phyloP scores from a whole-genome alignment of 2,113 vertebrate genomes.

The Grammomys dolichurus region DNA sequence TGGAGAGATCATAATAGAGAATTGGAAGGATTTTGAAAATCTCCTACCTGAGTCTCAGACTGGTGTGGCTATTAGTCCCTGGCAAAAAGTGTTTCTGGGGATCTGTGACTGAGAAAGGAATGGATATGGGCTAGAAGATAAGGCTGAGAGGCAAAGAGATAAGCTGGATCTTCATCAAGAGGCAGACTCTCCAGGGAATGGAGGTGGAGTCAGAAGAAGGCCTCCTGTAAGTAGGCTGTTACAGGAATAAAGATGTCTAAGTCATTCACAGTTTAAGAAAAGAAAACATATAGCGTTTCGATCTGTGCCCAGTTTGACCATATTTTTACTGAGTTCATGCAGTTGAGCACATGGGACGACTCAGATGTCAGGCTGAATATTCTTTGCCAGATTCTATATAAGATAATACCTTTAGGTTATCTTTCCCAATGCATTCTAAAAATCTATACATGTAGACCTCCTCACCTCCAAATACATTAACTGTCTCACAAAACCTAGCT shows the following conservation, averaged over 20 bases:
- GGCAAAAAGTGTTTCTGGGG: not conserved
- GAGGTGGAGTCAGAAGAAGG: not conserved
- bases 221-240: not conserved
- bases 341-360: not conserved
- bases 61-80: too few species aligned
- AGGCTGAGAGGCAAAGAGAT: not conserved
- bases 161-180: not conserved
- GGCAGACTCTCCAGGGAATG: not conserved
- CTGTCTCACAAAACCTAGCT: not conserved
- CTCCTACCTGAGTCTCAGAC: not conserved
- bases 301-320: slow-evolving; percentile 9
- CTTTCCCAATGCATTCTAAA: slow-evolving; percentile 39
- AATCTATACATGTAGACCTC: not conserved
- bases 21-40: not conserved
- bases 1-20: too few species aligned
- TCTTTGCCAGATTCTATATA: slow-evolving; percentile 27
- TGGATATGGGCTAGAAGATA: not conserved
- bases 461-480: not conserved
- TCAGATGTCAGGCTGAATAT: slow-evolving; percentile 4
- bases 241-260: not conserved
- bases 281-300: slow-evolving; percentile 39
- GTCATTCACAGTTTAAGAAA: slow-evolving; percentile 49
- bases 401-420: not conserved
- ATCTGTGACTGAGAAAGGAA: not conserved
- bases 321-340: slow-evolving; percentile 6